Percentiles rank a stretch among this genome's conserved stretches.
phyloP scores from a whole-genome alignment of 1,140 invertebrate species.

The Capitella teleta region DNA sequence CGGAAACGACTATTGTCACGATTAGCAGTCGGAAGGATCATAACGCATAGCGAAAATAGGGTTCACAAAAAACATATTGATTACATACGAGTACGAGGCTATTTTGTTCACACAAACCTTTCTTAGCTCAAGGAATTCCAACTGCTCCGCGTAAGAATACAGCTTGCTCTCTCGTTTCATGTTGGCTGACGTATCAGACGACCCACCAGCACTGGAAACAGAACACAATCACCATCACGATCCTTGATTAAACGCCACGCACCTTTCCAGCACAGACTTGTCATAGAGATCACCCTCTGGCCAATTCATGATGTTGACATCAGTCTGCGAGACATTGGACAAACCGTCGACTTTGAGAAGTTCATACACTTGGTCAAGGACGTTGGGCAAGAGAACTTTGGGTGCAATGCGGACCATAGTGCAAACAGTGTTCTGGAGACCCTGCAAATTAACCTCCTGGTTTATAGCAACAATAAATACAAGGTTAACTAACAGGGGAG shows the following conservation, averaged over 20 bases:
- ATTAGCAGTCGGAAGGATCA: too few relatives aligned
- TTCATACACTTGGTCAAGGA: conserved; percentile 48
- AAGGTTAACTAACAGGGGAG: too few relatives aligned
- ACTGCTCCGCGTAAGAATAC: conserved; percentile 93
- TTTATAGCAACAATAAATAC: too few relatives aligned
- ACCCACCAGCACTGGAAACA: background rate
- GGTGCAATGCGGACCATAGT: conserved; percentile 53
- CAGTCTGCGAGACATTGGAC: conserved; percentile 64
- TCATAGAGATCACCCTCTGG: conserved; percentile 85
- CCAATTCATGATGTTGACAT: conserved; percentile 79
- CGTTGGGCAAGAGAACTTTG: conserved; percentile 50
- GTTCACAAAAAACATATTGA: too few relatives aligned
- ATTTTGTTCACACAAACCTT: conserved; percentile 44
- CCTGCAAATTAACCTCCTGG: too few relatives aligned
- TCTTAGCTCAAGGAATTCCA: conserved; percentile 82
- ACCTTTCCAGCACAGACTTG: conserved; percentile 74
- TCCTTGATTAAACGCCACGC: conserved; percentile 18
- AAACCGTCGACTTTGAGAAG: conserved; percentile 57
- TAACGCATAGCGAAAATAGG: too few relatives aligned
- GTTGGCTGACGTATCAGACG: conserved; percentile 51
- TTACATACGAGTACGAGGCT: too few relatives aligned
- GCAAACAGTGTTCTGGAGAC: conserved; percentile 33
- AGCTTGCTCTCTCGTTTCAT: conserved; percentile 92
- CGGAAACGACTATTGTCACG: too few relatives aligned
- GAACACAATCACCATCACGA: background rate